phyloP scores from a whole-genome alignment of 2,888 invertebrate genomes.

The Oasisia sp. region DNA sequence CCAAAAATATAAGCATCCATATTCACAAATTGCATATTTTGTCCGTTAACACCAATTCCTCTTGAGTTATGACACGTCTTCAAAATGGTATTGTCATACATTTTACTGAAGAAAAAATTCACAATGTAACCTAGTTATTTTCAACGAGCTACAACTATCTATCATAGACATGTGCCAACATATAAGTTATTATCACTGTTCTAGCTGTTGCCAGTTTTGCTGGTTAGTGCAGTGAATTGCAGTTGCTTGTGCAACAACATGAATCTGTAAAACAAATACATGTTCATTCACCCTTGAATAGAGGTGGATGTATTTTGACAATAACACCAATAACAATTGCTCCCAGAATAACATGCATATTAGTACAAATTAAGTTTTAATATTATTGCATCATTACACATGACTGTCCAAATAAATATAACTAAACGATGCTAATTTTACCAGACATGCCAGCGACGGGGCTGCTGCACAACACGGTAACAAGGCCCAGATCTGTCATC shows the following conservation, averaged over 20 bases:
- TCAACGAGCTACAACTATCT: background rate
- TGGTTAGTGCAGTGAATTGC: background rate
- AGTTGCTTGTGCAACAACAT: background rate
- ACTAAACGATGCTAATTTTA: background rate
- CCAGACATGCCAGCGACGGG: background rate
- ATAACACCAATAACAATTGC: background rate
- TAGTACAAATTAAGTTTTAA: background rate
- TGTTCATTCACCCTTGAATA: background rate
- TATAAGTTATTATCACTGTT: background rate
- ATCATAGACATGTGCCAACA: background rate
- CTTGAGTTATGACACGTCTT: no score
- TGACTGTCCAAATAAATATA: background rate
- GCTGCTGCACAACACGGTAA: background rate
- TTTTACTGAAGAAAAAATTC: no score
- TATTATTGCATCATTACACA: background rate
- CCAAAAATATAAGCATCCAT: no score
- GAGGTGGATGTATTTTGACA: background rate
- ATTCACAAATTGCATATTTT: no score
- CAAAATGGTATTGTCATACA: no score
- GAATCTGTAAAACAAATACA: background rate
- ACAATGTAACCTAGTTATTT: no score
- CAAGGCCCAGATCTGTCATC: conserved; percentile 13
- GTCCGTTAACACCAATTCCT: no score
- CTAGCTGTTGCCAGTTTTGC: background rate
- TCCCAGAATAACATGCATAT: background rate